Conservation (phyloP, 23 tunicate genomes). For the Botrylloides violaceus region DNA sequence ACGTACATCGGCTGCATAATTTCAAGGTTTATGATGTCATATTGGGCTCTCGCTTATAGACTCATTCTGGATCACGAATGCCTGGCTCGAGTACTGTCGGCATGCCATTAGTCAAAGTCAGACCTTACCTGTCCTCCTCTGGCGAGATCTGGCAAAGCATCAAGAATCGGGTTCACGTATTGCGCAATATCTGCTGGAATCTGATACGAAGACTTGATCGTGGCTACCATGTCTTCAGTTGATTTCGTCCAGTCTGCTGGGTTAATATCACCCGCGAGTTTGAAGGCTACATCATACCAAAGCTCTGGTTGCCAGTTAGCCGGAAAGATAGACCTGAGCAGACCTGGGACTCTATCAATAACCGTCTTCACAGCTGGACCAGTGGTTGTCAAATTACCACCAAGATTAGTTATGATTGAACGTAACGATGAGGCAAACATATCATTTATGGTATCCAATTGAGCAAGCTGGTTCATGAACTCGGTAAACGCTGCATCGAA, state of each 20-base stretch:
- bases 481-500: background rate
- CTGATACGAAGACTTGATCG: constrained; percentile 5
- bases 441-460: constrained; percentile 10
- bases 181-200: background rate
- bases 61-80: too few relatives aligned
- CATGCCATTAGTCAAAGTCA: too few relatives aligned
- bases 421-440: background rate
- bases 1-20: too few relatives aligned
- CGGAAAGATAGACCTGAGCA: background rate
- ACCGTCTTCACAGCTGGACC: background rate
- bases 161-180: constrained; percentile 3
- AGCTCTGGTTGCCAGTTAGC: background rate
- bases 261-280: constrained; percentile 8
- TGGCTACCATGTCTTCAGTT: background rate
- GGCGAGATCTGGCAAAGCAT: constrained; percentile 3
- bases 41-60: too few relatives aligned
- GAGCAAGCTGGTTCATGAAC: constrained; percentile 1
- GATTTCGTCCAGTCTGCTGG: background rate
- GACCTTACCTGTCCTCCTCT: background rate
- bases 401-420: background rate
- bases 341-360: constrained; percentile 9
- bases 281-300: constrained; percentile 14
- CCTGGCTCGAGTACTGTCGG: too few relatives aligned
- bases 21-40: too few relatives aligned
- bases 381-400: background rate